These are phyloP conservation scores for Falcaria lacertinaria DNA, from an alignment of 2,888 invertebrate species.

Conservation along the genomic window DNA sequence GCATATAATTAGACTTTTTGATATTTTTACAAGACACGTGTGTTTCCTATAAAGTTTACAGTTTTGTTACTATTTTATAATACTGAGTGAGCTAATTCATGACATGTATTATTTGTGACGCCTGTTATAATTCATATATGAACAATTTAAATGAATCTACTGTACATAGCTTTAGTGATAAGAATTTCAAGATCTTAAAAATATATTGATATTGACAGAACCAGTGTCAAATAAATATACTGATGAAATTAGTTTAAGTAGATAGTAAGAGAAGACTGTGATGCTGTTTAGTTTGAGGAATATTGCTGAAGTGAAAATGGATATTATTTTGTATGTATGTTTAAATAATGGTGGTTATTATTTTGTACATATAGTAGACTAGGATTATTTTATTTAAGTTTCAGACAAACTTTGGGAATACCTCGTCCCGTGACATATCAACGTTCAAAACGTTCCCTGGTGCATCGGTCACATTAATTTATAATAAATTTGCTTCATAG, in stretches of 20 bases:
- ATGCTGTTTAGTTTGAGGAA: slow-evolving; percentile 59
- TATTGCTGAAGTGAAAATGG: slow-evolving; percentile 22
- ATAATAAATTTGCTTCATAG: slow-evolving; percentile 16
- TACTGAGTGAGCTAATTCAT: slow-evolving; percentile 19
- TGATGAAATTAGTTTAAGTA: slow-evolving; percentile 45
- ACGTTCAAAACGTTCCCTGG: slow-evolving; percentile 37
- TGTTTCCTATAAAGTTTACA: neutral
- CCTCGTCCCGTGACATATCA: slow-evolving; percentile 50
- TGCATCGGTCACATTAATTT: slow-evolving; percentile 10
- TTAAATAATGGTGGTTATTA: slow-evolving; percentile 14
- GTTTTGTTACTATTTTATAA: neutral
- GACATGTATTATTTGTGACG: slow-evolving; percentile 24
- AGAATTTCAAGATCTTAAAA: slow-evolving; percentile 19
- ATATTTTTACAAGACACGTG: neutral
- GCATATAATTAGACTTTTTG: neutral
- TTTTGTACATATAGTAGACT: slow-evolving; percentile 18
- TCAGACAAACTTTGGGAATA: slow-evolving; percentile 31
- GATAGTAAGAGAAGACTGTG: slow-evolving; percentile 78
- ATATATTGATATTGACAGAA: slow-evolving; percentile 19
- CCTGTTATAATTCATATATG: slow-evolving; percentile 20
- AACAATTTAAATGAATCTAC: slow-evolving; percentile 17
- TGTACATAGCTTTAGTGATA: slow-evolving; percentile 19
- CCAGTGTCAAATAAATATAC: slow-evolving; percentile 34
- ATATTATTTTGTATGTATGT: slow-evolving; percentile 23
- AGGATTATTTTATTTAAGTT: slow-evolving; percentile 48